Percentiles rank a stretch among this genome's conserved stretches.
phyloP scores from a whole-genome alignment of 2,888 invertebrate genomes.

The Autographa pulchrina region DNA sequence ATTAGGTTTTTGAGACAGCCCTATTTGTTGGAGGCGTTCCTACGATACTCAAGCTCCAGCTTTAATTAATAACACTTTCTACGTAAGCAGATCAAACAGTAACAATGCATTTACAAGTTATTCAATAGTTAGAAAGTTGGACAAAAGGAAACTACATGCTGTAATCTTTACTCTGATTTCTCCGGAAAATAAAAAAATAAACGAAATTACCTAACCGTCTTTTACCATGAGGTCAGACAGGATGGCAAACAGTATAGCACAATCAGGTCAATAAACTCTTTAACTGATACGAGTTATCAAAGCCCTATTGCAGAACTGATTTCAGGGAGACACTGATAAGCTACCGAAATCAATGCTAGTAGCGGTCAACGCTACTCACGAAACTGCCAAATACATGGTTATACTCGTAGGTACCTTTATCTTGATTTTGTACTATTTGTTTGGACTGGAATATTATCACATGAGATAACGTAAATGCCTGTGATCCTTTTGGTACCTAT shows the following conservation, averaged over 20 bases:
- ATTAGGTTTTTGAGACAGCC: slow-evolving; percentile 27
- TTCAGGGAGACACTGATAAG: not conserved
- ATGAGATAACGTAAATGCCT: too few relatives aligned
- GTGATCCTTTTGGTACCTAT: too few relatives aligned
- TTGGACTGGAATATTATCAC: too few relatives aligned
- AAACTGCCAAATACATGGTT: not conserved
- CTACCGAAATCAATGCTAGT: not conserved
- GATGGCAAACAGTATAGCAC: not conserved
- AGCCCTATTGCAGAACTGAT: not conserved
- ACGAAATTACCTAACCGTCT: not conserved
- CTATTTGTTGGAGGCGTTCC: slow-evolving; percentile 26
- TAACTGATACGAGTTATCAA: not conserved
- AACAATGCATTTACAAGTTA: not conserved
- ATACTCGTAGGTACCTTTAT: not conserved
- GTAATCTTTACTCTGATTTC: not conserved
- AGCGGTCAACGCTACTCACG: not conserved
- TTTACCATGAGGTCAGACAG: not conserved
- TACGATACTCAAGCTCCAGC: slow-evolving; percentile 13
- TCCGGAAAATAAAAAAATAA: not conserved
- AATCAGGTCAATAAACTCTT: not conserved
- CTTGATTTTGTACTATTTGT: not conserved
- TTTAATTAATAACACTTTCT: slow-evolving; percentile 47
- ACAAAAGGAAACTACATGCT: not conserved
- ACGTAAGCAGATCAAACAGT: slow-evolving; percentile 4
- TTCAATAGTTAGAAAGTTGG: not conserved